phyloP scores from a whole-genome alignment of 2,797 vertebrate genomes.

The Naso thynnoides region DNA sequence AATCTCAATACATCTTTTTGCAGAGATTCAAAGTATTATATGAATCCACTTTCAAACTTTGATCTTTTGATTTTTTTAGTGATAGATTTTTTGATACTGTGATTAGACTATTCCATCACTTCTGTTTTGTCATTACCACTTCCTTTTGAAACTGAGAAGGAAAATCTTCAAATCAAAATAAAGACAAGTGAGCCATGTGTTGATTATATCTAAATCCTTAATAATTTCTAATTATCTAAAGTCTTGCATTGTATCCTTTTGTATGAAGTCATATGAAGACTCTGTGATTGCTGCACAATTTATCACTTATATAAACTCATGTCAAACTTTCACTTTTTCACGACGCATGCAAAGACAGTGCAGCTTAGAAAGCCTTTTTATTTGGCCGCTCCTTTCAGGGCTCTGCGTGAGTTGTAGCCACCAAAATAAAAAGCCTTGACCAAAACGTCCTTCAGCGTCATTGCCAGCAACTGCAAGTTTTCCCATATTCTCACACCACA shows the following conservation, averaged over 20 bases:
- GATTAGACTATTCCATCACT: slow-evolving; percentile 14
- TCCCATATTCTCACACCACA: slow-evolving; percentile 21
- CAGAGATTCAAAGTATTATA: slow-evolving; percentile 32
- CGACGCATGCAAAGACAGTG: background rate
- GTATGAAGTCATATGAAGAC: background rate
- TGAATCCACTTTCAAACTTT: slow-evolving; percentile 47
- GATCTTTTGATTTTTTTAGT: slow-evolving; percentile 38
- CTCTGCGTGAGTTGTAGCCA: background rate
- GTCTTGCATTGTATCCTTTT: background rate
- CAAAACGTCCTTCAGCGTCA: slow-evolving; percentile 37
- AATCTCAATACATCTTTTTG: slow-evolving; percentile 52
- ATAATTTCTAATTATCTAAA: background rate
- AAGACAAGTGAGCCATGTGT: background rate
- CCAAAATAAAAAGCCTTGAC: slow-evolving; percentile 12
- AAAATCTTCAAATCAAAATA: slow-evolving; percentile 13
- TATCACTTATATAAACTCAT: background rate
- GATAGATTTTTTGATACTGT: slow-evolving; percentile 43
- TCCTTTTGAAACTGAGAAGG: background rate
- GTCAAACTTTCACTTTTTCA: background rate
- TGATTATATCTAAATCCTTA: background rate
- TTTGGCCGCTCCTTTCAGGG: background rate
- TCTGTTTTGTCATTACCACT: slow-evolving; percentile 5
- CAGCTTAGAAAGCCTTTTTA: background rate
- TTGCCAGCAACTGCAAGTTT: slow-evolving; percentile 18
- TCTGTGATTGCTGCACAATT: background rate